phyloP scores from a whole-genome alignment of 2,888 invertebrate species.

The Phaedon cochleariae region DNA sequence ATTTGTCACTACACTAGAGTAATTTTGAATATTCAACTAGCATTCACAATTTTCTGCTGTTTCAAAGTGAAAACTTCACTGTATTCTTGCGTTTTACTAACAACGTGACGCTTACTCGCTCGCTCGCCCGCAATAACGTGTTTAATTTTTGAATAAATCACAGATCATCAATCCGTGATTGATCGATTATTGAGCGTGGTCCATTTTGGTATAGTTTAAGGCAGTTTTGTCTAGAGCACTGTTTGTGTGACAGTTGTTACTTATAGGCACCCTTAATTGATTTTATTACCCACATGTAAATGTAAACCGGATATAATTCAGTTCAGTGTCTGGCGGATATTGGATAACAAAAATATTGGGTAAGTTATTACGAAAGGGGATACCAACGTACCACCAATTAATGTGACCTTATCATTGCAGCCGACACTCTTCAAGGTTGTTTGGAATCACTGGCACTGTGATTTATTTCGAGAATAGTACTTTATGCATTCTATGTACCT shows the following conservation, averaged over 20 bases:
- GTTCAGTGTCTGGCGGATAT: no score
- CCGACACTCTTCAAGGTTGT: conserved; percentile 42
- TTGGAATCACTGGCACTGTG: conserved; percentile 30
- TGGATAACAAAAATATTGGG: background rate
- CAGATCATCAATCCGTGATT: no score
- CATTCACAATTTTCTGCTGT: no score
- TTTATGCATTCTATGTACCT: background rate
- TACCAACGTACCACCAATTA: conserved; percentile 47
- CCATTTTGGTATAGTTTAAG: background rate
- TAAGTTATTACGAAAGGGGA: conserved; percentile 28
- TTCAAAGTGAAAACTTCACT: no score
- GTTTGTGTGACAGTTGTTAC: background rate
- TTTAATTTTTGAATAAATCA: no score
- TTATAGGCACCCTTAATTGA: background rate
- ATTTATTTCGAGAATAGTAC: conserved; percentile 4
- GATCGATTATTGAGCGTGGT: no score
- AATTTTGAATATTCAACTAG: no score
- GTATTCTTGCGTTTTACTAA: no score
- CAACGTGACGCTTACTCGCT: no score
- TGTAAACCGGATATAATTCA: background rate
- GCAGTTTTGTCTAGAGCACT: background rate
- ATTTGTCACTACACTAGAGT: no score
- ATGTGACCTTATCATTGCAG: conserved; percentile 49
- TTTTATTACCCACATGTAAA: background rate
- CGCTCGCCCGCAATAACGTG: no score